Evolutionary conservation across 2,888 invertebrate genomes (phyloP).

Genomic region (Himalopsyche tibetana): DNA sequence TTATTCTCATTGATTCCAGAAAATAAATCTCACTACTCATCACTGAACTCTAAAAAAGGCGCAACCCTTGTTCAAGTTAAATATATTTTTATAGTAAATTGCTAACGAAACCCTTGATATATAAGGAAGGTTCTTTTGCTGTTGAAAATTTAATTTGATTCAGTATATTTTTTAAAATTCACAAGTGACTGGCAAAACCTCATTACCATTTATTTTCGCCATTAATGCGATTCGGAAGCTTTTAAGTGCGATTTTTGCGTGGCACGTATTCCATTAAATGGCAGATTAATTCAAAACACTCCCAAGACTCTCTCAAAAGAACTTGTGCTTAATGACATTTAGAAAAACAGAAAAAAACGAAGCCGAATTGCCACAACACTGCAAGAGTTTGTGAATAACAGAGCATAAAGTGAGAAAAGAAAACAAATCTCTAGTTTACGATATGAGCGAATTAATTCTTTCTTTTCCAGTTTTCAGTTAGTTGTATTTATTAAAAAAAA

Average conservation of each 20-base stretch:
- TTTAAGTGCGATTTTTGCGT: conserved; percentile 27
- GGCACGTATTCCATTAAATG: conserved; percentile 30
- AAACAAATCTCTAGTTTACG: too few species aligned
- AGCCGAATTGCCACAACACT: background rate
- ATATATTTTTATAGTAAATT: too few species aligned
- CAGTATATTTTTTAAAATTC: background rate
- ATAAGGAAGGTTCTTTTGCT: too few species aligned
- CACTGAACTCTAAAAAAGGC: too few species aligned
- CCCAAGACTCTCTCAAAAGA: conserved; percentile 9
- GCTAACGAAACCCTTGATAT: too few species aligned
- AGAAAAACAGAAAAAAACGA: background rate
- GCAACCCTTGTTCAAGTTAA: too few species aligned
- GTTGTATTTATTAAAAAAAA: too few species aligned
- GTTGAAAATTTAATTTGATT: too few species aligned
- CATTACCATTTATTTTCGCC: conserved; percentile 24
- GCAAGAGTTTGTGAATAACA: background rate
- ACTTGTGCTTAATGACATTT: background rate
- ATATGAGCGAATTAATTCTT: too few species aligned
- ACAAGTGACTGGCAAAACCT: conserved; percentile 32
- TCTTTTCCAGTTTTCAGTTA: too few species aligned
- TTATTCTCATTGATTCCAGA: too few species aligned
- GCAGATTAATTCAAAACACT: conserved; percentile 34
- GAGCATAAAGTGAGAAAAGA: background rate
- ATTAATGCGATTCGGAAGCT: conserved; percentile 34
- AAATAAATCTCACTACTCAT: too few species aligned